These are phyloP conservation scores for Protodeltote pygarga DNA, from an alignment of 2,888 invertebrate species.

Conservation along the genomic window DNA sequence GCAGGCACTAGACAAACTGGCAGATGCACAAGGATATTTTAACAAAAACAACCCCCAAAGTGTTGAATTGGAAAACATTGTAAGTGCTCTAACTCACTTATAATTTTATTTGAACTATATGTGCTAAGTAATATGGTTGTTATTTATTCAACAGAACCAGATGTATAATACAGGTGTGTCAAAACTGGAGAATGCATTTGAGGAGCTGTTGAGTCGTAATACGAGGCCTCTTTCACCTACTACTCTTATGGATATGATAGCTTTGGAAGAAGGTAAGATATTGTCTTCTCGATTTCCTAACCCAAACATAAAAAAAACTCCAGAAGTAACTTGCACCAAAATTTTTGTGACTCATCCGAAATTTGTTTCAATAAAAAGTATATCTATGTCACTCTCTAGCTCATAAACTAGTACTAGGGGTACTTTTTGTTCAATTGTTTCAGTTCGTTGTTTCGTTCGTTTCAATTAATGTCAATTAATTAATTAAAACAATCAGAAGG, in stretches of 20 bases:
- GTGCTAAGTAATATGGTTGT: background rate
- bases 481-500: too few species aligned
- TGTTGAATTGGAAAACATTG: slow-evolving; percentile 97
- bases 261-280: slow-evolving; percentile 92
- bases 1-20: slow-evolving; percentile 93
- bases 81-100: slow-evolving; percentile 76
- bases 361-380: too few species aligned
- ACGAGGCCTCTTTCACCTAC: slow-evolving; percentile 95
- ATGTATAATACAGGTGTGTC: slow-evolving; percentile 94
- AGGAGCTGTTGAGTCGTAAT: slow-evolving; percentile 93
- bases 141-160: slow-evolving; percentile 83
- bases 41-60: slow-evolving; percentile 97
- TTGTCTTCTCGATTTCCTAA: background rate
- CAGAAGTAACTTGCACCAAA: background rate
- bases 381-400: too few species aligned
- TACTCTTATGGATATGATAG: slow-evolving; percentile 94
- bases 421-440: too few species aligned
- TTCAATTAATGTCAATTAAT: too few species aligned
- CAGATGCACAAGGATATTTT: slow-evolving; percentile 96
- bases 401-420: too few species aligned
- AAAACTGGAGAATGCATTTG: slow-evolving; percentile 95
- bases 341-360: too few species aligned
- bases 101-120: background rate
- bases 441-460: too few species aligned
- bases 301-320: background rate